These are phyloP conservation scores for Phorcus lineatus DNA, from an alignment of 2,888 invertebrate species.

Conservation along the genomic window DNA sequence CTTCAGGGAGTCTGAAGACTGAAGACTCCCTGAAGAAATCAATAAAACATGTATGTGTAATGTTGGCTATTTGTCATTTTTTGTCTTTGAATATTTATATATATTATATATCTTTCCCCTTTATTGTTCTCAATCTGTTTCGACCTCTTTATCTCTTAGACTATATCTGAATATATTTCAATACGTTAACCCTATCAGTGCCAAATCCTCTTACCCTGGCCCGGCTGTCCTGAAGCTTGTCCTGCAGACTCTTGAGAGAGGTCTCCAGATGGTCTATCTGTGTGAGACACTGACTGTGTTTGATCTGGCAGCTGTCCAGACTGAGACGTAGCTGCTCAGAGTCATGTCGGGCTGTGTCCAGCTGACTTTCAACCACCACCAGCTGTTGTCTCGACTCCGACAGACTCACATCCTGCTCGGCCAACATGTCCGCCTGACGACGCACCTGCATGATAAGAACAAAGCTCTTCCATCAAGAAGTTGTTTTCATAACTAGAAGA, in stretches of 20 bases:
- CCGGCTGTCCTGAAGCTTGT: slow-evolving; percentile 66
- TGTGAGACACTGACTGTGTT: slow-evolving; percentile 60
- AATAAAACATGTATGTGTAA: too few species aligned
- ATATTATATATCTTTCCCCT: too few species aligned
- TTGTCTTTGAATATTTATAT: too few species aligned
- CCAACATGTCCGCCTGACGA: slow-evolving; percentile 57
- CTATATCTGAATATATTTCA: neutral
- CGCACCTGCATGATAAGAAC: slow-evolving; percentile 54
- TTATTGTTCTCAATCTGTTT: too few species aligned
- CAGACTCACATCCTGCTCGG: slow-evolving; percentile 62
- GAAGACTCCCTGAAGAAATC: too few species aligned
- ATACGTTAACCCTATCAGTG: neutral
- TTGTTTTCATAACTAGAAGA: too few species aligned
- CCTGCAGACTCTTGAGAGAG: slow-evolving; percentile 63
- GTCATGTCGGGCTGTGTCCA: slow-evolving; percentile 58
- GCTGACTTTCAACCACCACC: slow-evolving; percentile 66
- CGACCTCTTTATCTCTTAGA: too few species aligned
- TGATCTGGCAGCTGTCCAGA: slow-evolving; percentile 66
- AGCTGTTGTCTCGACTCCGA: slow-evolving; percentile 66
- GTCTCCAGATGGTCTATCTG: slow-evolving; percentile 66
- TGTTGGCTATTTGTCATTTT: too few species aligned
- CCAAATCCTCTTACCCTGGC: slow-evolving; percentile 50
- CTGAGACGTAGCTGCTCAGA: slow-evolving; percentile 55
- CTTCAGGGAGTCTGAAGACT: too few species aligned
- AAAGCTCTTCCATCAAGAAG: neutral